These are phyloP conservation scores for Catharus bicknelli DNA, from an alignment of 2,113 vertebrate species.

Conservation along the genomic window DNA sequence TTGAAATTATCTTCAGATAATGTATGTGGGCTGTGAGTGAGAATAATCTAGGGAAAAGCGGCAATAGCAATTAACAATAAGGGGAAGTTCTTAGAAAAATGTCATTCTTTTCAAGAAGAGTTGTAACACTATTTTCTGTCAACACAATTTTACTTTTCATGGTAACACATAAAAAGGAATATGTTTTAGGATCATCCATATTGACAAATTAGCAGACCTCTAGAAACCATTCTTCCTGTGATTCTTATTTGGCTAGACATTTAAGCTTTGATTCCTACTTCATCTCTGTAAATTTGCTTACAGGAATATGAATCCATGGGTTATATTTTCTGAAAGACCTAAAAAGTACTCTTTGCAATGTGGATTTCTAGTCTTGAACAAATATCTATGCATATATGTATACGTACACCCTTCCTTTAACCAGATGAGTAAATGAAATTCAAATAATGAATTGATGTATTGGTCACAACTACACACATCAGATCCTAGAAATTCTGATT, in stretches of 20 bases:
- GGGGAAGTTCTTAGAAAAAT: slow-evolving; percentile 20
- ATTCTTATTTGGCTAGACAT: not conserved
- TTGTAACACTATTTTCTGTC: slow-evolving; percentile 50
- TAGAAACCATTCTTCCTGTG: not conserved
- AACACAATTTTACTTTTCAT: slow-evolving; percentile 33
- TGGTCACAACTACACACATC: not conserved
- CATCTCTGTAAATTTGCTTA: not conserved
- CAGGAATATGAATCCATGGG: not conserved
- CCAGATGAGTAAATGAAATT: not conserved
- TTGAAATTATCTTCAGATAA: slow-evolving; percentile 62
- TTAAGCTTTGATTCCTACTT: not conserved
- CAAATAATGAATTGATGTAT: not conserved
- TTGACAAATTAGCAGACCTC: slow-evolving; percentile 21
- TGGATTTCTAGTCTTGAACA: not conserved
- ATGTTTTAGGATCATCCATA: not conserved
- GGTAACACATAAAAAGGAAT: not conserved
- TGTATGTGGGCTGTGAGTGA: not conserved
- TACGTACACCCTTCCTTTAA: not conserved
- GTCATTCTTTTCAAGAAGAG: not conserved
- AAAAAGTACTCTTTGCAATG: not conserved
- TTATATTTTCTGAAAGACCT: not conserved
- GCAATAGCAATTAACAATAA: slow-evolving; percentile 47
- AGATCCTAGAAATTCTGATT: not conserved
- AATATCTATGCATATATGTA: not conserved
- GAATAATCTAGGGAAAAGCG: not conserved